Evolutionary conservation across 2,113 vertebrate species (phyloP).

Genomic region (Tenebrosternarchus preto): DNA sequence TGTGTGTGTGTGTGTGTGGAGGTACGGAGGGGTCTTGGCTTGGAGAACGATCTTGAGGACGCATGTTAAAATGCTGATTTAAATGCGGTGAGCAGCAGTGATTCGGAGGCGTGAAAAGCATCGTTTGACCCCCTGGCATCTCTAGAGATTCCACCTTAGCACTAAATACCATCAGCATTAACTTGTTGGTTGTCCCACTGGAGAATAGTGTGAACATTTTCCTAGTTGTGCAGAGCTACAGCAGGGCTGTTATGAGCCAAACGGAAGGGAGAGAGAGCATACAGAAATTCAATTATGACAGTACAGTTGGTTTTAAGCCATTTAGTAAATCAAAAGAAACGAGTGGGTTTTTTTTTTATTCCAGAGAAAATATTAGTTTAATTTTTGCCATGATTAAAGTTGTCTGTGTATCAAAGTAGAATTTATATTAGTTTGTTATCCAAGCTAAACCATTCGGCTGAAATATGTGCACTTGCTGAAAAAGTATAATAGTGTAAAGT

Average conservation of each 20-base stretch:
- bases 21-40: constrained; percentile 50
- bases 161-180: constrained; percentile 40
- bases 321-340: background rate
- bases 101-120: constrained; percentile 55
- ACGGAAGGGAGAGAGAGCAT: background rate
- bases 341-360: background rate
- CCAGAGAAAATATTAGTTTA: background rate
- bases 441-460: background rate
- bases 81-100: constrained; percentile 62
- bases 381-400: background rate
- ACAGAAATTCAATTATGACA: background rate
- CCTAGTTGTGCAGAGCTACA: background rate
- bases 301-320: background rate
- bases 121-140: constrained; percentile 52
- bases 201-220: background rate
- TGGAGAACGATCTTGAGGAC: constrained; percentile 55
- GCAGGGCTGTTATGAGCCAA: background rate
- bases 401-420: background rate
- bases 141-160: constrained; percentile 37
- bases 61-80: constrained; percentile 75
- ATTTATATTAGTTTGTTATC: background rate
- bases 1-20: background rate
- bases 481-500: background rate
- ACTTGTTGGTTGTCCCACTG: constrained; percentile 32
- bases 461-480: background rate